phyloP scores from a whole-genome alignment of 2,113 vertebrate species.

The Erythrolamprus reginae region DNA sequence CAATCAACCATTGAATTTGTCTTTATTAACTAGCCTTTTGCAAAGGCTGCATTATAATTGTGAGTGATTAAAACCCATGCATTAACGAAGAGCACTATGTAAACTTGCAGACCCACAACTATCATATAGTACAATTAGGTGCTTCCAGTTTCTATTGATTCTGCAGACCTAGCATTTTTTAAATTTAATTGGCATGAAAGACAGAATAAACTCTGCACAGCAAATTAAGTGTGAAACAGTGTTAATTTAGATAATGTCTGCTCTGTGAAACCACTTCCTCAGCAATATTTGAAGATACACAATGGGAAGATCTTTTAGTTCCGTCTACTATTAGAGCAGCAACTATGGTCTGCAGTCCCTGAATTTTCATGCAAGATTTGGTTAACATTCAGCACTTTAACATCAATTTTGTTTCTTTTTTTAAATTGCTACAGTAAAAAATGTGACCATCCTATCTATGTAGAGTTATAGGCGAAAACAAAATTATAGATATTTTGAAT shows the following conservation, averaged over 20 bases:
- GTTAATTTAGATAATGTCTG: constrained; percentile 61
- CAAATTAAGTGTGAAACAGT: constrained; percentile 68
- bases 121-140: constrained; percentile 37
- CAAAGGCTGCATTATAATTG: constrained; percentile 21
- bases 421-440: not conserved
- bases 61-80: constrained; percentile 8
- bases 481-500: not conserved
- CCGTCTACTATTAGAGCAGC: constrained; percentile 4
- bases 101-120: constrained; percentile 45
- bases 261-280: constrained; percentile 51
- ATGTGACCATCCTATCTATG: not conserved
- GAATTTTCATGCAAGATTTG: constrained; percentile 10
- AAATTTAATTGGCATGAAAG: constrained; percentile 61
- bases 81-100: not conserved
- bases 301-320: not conserved
- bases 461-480: not conserved
- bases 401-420: constrained; percentile 1
- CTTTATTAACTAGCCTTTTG: constrained; percentile 14
- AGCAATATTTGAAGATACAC: constrained; percentile 48
- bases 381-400: constrained; percentile 15
- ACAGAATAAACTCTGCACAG: constrained; percentile 58
- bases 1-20: not conserved
- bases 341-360: not conserved
- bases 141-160: constrained; percentile 38
- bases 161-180: constrained; percentile 58